Evolutionary conservation across 2,888 invertebrate genomes (phyloP).

Genomic region (Phalera bucephala): DNA sequence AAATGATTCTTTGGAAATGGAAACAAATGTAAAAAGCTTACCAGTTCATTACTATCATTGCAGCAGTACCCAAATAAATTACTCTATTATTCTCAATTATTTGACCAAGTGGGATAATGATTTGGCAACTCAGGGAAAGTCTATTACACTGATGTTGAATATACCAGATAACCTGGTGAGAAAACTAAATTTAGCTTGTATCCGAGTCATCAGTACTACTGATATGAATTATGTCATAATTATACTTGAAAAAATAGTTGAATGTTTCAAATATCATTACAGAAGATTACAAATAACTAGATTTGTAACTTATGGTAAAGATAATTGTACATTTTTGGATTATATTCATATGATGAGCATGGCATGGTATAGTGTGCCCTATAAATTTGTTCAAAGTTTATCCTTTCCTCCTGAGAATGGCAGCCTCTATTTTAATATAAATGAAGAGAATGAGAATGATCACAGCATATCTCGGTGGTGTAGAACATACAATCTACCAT

Average conservation of each 20-base stretch:
- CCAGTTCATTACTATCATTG: constrained; percentile 40
- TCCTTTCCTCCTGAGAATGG: constrained; percentile 34
- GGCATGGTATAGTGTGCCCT: constrained; percentile 42
- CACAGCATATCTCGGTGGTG: constrained; percentile 42
- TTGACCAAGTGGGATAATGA: constrained; percentile 40
- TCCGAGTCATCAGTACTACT: constrained; percentile 28
- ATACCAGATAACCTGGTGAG: constrained; percentile 27
- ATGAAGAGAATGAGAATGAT: constrained; percentile 33
- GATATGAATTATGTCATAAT: constrained; percentile 31
- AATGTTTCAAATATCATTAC: constrained; percentile 46
- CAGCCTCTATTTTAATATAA: constrained; percentile 29
- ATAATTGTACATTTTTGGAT: constrained; percentile 28
- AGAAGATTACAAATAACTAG: constrained; percentile 43
- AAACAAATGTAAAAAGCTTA: constrained; percentile 29
- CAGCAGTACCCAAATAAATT: constrained; percentile 31
- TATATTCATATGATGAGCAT: constrained; percentile 40
- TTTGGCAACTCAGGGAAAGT: constrained; percentile 24
- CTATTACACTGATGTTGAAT: constrained; percentile 33
- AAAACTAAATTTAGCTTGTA: constrained; percentile 31
- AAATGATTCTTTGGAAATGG: constrained; percentile 27
- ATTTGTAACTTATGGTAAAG: constrained; percentile 30
- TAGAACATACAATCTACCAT: constrained; percentile 30
- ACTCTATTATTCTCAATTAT: constrained; percentile 27
- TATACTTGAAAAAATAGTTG: constrained; percentile 33
- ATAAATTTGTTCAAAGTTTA: constrained; percentile 31